phyloP scores from a whole-genome alignment of 2,888 invertebrate genomes.

The Cephalotes varians region DNA sequence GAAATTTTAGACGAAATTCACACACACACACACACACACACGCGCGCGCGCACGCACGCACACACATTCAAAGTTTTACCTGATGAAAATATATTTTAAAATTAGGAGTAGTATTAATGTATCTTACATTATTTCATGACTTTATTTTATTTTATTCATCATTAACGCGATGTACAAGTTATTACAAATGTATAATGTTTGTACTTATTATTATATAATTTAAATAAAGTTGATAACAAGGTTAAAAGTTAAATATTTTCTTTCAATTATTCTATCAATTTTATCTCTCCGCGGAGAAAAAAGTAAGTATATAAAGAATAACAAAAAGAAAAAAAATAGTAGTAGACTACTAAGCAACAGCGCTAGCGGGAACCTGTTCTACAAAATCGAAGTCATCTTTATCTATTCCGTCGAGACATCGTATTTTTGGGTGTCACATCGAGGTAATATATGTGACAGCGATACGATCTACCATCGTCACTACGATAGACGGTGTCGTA shows the following conservation, averaged over 20 bases:
- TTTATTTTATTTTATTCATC: background rate
- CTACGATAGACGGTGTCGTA: background rate
- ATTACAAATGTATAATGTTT: background rate
- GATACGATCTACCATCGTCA: constrained; percentile 20
- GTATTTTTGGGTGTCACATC: constrained; percentile 42
- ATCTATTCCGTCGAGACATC: constrained; percentile 58
- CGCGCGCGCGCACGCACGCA: background rate
- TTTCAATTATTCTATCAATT: background rate
- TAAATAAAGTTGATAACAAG: background rate
- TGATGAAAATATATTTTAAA: background rate
- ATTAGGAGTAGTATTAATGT: too few species aligned
- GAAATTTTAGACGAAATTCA: background rate
- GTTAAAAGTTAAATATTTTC: background rate
- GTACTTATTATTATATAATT: background rate
- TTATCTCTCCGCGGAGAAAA: background rate
- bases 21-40: too few species aligned
- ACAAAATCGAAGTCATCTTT: constrained; percentile 48
- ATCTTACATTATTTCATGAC: background rate
- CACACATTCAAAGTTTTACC: background rate
- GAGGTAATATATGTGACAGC: constrained; percentile 29
- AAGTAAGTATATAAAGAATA: background rate
- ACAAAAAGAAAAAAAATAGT: background rate
- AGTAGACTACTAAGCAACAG: constrained; percentile 25
- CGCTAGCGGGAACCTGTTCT: constrained; percentile 29
- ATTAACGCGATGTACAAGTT: background rate